Evolutionary conservation across 2,888 invertebrate genomes (phyloP).

Genomic region (Campoplex nolae): DNA sequence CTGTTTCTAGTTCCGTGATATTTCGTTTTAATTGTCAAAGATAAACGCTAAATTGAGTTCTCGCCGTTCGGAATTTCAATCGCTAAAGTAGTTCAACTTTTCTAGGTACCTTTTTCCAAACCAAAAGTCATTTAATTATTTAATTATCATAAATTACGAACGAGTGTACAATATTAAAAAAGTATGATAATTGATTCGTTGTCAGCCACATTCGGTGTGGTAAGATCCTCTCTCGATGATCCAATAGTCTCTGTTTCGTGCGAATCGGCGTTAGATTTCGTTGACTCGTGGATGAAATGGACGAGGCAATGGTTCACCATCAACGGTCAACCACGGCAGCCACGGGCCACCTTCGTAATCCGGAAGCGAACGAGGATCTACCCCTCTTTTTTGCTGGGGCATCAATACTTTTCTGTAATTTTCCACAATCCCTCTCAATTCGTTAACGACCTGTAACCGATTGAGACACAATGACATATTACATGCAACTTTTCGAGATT

Average conservation of each 20-base stretch:
- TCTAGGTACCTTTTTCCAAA: background rate
- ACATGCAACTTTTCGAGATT: background rate
- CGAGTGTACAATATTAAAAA: background rate
- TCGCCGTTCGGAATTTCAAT: too few species aligned
- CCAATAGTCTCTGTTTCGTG: too few species aligned
- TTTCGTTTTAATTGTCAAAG: too few species aligned
- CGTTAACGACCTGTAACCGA: constrained; percentile 71
- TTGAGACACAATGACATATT: background rate
- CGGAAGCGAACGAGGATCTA: constrained; percentile 75
- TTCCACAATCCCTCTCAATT: constrained; percentile 71
- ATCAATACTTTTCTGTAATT: constrained; percentile 71
- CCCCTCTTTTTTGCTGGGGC: constrained; percentile 65
- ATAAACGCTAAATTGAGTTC: too few species aligned
- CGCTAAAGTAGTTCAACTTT: too few species aligned
- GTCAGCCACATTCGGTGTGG: too few species aligned
- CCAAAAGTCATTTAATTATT: background rate
- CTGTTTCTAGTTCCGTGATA: too few species aligned
- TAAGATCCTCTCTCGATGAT: too few species aligned
- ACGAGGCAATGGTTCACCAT: constrained; percentile 25
- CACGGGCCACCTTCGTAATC: constrained; percentile 75
- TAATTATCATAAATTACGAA: background rate
- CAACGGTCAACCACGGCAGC: constrained; percentile 78
- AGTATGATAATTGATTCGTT: too few species aligned
- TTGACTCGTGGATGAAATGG: background rate
- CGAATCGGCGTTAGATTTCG: background rate